A percentile compares a stretch with the other conserved stretches of the same genome.
Conservation (phyloP, 2,888 invertebrate genomes). For the Erebia epiphron region DNA sequence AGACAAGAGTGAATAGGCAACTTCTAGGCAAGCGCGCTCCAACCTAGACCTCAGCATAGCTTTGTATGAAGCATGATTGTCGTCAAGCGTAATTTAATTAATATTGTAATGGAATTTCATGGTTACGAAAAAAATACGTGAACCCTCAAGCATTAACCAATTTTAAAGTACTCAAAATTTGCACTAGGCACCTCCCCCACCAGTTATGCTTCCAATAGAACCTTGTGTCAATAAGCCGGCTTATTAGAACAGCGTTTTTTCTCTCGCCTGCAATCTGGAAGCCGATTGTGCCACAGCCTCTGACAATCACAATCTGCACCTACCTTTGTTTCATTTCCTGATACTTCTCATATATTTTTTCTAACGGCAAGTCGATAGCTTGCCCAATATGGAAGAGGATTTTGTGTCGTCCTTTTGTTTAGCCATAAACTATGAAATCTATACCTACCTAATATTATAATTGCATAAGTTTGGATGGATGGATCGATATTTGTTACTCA, state of each 20-base stretch:
- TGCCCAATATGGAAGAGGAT: conserved; percentile 33
- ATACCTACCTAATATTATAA: too few relatives aligned
- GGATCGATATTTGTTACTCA: too few relatives aligned
- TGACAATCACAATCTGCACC: conserved; percentile 42
- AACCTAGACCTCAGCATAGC: too few relatives aligned
- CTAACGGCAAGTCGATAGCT: conserved; percentile 52
- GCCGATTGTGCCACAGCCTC: conserved; percentile 16
- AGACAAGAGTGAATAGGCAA: too few relatives aligned
- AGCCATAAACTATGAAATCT: not conserved
- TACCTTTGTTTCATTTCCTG: conserved; percentile 76
- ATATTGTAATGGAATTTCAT: too few relatives aligned
- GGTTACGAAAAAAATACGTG: too few relatives aligned
- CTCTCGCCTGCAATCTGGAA: conserved; percentile 17
- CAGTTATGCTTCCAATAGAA: not conserved
- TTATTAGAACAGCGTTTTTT: conserved; percentile 6
- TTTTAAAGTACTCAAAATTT: not conserved
- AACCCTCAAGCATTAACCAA: too few relatives aligned
- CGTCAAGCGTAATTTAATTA: too few relatives aligned
- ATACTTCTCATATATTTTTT: conserved; percentile 58
- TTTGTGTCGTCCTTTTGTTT: not conserved
- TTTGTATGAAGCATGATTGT: too few relatives aligned
- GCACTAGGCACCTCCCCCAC: not conserved
- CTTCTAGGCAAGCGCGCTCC: too few relatives aligned
- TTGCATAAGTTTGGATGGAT: too few relatives aligned
- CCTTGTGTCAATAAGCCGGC: not conserved